Evolutionary conservation across 1,140 invertebrate species (phyloP), one percentile per base, ranked within the genome.

Genomic region (Trachymyrmex septentrionalis): DNA sequence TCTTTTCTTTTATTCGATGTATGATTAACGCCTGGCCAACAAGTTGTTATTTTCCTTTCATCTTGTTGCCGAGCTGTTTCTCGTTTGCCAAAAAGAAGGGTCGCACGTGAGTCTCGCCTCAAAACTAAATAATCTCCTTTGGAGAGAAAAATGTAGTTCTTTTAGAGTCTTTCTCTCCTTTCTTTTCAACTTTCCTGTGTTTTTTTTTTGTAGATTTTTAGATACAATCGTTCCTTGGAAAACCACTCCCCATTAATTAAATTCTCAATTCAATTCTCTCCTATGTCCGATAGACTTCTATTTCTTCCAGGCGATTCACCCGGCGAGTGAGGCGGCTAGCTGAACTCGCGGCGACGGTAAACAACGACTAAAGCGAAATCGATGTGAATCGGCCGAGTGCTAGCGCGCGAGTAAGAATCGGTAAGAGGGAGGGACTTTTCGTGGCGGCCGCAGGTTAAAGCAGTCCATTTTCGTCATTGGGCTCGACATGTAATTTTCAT

Each of bases 361-460:
- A 91, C 80, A 87, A 91, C 87, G 84, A 91, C 90, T 91, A 89
- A 87, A 90, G 48, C 50, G 81, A 86, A 77, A 72, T 86, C 73
- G 72, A 85, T 86, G 69, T 38, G 69, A 85, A 73, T 57, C 48
- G 50, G 73, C n/a, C 63, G 72, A 57, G 66, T 44, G 63, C 77
- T 27, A 59, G 71, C 59, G 10, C 77, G 72, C 48, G 30, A 55
- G 50, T 85, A 73, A 55, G 69, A 84, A 75, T 57, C 80, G 59
- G 71, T 53, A 85, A 85, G 72, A 76, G 81, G 80, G 86, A 85
- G 85, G 24, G 53, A 66, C 57, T 34, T 61, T 72, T 71, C 48
- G 16, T 71, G 34, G 38, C 34, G n/a, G 53, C 48, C 66, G 63
- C 30, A n/a, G 7, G 63, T 67, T 66, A 61, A 61, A 57, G 10